Conservation (phyloP, 2,797 vertebrate genomes). For the Amblyraja radiata region DNA sequence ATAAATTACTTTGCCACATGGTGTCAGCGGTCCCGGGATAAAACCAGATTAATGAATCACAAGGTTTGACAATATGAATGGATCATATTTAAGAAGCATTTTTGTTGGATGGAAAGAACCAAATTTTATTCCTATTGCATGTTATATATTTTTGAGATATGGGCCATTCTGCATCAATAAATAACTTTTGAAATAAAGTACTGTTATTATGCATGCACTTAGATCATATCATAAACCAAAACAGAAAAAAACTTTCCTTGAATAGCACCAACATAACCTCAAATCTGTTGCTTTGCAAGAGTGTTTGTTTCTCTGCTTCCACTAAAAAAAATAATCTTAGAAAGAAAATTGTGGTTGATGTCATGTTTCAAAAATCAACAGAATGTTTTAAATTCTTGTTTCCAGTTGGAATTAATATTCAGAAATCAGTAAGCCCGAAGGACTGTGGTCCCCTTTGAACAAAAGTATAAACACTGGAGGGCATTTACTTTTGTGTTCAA, state of each 20-base stretch:
- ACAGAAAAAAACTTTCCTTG: background rate
- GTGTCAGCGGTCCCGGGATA: background rate
- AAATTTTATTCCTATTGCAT: background rate
- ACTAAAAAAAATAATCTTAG: background rate
- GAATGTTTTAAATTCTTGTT: background rate
- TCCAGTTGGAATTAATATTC: background rate
- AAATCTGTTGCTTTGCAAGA: background rate
- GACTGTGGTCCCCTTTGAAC: background rate
- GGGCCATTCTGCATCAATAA: background rate
- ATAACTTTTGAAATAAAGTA: background rate
- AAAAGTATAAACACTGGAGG: background rate
- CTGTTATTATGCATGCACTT: background rate
- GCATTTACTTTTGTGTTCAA: too few species aligned
- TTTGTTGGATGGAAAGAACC: background rate
- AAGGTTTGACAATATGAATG: background rate
- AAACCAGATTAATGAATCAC: constrained; percentile 15
- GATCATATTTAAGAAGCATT: background rate
- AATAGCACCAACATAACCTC: background rate
- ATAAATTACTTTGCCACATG: background rate
- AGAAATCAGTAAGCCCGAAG: background rate
- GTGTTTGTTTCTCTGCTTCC: background rate
- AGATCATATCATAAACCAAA: background rate
- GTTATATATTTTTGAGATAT: background rate
- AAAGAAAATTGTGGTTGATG: background rate
- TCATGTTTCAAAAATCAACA: background rate